A percentile compares a stretch with the other conserved stretches of the same genome.
Evolutionary conservation across 2,797 vertebrate species (phyloP).

Genomic region (Rhabdomys pumilio): DNA sequence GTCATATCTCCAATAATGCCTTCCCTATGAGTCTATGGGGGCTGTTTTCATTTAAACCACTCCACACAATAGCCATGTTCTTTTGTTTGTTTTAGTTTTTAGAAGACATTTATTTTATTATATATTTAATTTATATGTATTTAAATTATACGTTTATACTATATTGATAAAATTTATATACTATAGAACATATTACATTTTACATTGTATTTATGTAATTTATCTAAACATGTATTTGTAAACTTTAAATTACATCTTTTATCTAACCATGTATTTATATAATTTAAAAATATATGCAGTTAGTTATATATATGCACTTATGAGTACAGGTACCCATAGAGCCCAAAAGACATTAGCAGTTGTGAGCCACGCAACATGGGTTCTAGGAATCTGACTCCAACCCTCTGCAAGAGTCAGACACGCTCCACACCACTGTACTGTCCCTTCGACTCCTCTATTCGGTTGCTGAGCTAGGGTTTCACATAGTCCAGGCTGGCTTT

Average conservation of each 20-base stretch:
- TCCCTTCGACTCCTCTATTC: not conserved
- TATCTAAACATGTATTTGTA: not conserved
- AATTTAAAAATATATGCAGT: not conserved
- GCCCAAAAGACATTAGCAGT: not conserved
- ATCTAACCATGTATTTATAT: not conserved
- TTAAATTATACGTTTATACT: not conserved
- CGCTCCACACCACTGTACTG: not conserved
- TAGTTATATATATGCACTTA: not conserved
- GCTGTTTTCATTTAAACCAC: not conserved
- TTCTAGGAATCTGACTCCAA: not conserved
- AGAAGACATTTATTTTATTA: not conserved
- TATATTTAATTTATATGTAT: not conserved
- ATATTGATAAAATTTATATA: not conserved
- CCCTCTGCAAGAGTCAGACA: not conserved
- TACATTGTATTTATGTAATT: not conserved
- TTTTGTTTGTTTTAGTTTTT: not conserved
- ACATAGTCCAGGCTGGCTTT: not conserved
- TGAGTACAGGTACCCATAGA: not conserved
- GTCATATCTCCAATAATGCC: not conserved
- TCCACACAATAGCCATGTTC: not conserved
- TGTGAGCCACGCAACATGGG: not conserved
- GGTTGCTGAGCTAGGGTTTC: not conserved
- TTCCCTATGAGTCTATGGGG: not conserved
- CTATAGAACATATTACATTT: not conserved
- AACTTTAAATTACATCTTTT: not conserved